A percentile compares a stretch with the other conserved stretches of the same genome.
These are phyloP conservation scores for Heliornis fulica DNA, from an alignment of 2,113 vertebrate species.

Conservation along the genomic window DNA sequence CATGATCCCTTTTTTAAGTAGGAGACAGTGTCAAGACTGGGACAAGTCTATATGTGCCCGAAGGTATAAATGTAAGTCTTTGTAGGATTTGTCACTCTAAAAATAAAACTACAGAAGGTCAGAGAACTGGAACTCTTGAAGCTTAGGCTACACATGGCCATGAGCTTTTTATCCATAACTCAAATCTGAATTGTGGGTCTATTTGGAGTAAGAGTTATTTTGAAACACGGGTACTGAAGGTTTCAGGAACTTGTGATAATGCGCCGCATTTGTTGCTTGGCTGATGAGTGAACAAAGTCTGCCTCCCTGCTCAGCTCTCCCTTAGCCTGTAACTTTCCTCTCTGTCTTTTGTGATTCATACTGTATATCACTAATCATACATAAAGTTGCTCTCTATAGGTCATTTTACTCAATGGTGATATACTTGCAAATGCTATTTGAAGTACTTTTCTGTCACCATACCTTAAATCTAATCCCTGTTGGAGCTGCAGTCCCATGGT, in stretches of 20 bases:
- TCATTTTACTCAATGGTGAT: background rate
- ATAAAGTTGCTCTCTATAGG: background rate
- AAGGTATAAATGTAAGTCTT: background rate
- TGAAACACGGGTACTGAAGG: background rate
- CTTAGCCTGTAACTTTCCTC: background rate
- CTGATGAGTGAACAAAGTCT: background rate
- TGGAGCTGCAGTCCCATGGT: background rate
- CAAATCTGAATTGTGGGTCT: background rate
- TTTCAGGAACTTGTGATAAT: background rate
- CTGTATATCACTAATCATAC: background rate
- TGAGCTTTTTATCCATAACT: background rate
- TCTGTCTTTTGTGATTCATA: background rate
- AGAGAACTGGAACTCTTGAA: background rate
- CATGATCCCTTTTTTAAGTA: background rate
- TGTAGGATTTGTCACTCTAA: background rate
- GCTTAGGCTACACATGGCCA: background rate
- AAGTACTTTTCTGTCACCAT: background rate
- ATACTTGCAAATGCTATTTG: background rate
- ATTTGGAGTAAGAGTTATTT: background rate
- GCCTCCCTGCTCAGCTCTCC: background rate
- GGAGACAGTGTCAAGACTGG: background rate
- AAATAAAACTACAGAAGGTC: background rate
- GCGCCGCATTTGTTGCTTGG: background rate
- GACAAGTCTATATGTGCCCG: accelerated
- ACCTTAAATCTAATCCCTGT: background rate